Evolutionary conservation across 1,140 invertebrate genomes (phyloP).

Genomic region (Bombus huntii): DNA sequence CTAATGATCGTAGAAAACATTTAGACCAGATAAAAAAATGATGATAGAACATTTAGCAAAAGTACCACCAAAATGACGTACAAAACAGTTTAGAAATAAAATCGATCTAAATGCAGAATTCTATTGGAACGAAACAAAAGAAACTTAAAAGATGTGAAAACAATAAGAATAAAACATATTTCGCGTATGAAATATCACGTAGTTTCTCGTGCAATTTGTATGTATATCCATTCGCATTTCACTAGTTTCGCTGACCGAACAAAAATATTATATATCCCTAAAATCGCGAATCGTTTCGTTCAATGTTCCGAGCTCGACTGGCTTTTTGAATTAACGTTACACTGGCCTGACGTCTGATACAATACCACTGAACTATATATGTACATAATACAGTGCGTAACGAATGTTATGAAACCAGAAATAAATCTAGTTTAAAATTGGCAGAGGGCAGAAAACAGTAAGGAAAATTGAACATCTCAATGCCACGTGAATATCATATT

Average conservation of each 20-base stretch:
- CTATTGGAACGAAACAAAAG: neutral
- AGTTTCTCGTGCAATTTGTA: neutral
- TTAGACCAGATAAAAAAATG: neutral
- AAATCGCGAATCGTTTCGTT: slow-evolving; percentile 13
- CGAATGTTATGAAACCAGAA: slow-evolving; percentile 11
- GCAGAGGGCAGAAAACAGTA: neutral
- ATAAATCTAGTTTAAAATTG: slow-evolving; percentile 21
- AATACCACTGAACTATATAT: neutral
- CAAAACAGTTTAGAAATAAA: neutral
- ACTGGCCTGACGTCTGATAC: neutral
- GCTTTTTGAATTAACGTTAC: slow-evolving; percentile 6
- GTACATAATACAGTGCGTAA: neutral
- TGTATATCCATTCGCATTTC: neutral
- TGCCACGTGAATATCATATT: no score
- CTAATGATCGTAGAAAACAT: neutral
- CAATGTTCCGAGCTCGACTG: slow-evolving; percentile 9
- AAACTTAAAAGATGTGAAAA: neutral
- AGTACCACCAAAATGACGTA: neutral
- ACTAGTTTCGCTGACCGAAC: no score
- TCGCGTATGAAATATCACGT: neutral
- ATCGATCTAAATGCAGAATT: neutral
- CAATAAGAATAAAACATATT: neutral
- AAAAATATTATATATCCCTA: neutral
- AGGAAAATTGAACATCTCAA: neutral
- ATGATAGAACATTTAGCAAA: neutral